These are phyloP conservation scores for Spea hammondii DNA, from an alignment of 2,797 vertebrate genomes.

Conservation along the genomic window DNA sequence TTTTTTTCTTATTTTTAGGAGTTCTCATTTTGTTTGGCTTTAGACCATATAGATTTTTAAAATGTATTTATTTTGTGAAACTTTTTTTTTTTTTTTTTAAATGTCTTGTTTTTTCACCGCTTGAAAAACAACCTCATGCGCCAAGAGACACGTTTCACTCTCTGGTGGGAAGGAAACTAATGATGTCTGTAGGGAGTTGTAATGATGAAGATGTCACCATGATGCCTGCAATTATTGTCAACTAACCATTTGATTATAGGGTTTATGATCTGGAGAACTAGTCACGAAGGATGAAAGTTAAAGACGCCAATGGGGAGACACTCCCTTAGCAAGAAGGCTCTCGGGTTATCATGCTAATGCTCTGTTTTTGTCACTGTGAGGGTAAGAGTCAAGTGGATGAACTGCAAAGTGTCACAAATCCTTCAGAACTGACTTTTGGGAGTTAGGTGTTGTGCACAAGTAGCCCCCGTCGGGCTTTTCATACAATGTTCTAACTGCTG, in stretches of 20 bases:
- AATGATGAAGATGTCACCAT: slow-evolving; percentile 42
- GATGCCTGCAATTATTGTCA: slow-evolving; percentile 56
- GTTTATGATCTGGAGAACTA: slow-evolving; percentile 39
- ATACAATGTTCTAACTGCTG: neutral
- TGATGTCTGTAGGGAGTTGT: slow-evolving; percentile 51
- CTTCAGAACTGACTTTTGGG: neutral
- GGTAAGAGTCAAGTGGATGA: slow-evolving; percentile 14
- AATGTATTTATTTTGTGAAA: too few relatives aligned
- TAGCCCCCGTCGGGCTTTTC: neutral
- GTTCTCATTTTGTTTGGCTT: neutral
- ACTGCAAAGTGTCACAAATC: neutral
- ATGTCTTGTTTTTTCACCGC: slow-evolving; percentile 44
- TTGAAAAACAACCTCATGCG: slow-evolving; percentile 51
- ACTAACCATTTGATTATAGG: slow-evolving; percentile 62
- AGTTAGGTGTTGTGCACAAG: neutral
- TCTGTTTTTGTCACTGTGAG: slow-evolving; percentile 15
- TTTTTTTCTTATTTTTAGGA: neutral
- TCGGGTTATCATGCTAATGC: slow-evolving; percentile 26
- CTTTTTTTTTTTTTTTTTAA: neutral
- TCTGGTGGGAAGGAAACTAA: slow-evolving; percentile 50
- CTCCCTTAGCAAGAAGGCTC: slow-evolving; percentile 19
- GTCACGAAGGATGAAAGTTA: slow-evolving; percentile 33
- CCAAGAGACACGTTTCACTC: slow-evolving; percentile 52
- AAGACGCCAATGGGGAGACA: slow-evolving; percentile 23
- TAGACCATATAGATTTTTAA: slow-evolving; percentile 27